phyloP scores from a whole-genome alignment of 2,888 invertebrate genomes.

The Nephrocerus scutellatus region DNA sequence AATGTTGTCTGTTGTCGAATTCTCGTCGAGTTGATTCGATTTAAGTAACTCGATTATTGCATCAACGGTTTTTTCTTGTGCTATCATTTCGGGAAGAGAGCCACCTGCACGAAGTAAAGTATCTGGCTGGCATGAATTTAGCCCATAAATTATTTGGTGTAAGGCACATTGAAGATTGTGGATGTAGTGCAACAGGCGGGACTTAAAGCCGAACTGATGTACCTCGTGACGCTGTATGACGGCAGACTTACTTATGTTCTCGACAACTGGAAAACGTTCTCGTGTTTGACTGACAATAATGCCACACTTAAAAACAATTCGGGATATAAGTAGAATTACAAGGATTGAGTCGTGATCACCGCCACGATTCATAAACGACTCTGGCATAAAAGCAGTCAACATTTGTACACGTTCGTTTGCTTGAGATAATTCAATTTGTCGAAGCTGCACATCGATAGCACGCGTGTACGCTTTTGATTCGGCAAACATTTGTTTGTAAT shows the following conservation, averaged over 20 bases:
- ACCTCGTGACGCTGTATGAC: conserved; percentile 78
- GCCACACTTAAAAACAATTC: conserved; percentile 80
- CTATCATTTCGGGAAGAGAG: conserved; percentile 80
- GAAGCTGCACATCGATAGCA: conserved; percentile 84
- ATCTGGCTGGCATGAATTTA: conserved; percentile 77
- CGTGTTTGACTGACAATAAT: conserved; percentile 82
- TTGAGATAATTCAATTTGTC: conserved; percentile 83
- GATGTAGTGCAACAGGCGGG: conserved; percentile 68
- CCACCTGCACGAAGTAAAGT: conserved; percentile 76
- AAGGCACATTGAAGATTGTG: conserved; percentile 70
- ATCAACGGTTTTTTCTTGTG: conserved; percentile 87
- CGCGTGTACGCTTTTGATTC: conserved; percentile 62
- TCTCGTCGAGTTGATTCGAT: conserved; percentile 91
- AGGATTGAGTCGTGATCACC: conserved; percentile 92
- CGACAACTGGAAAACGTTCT: conserved; percentile 75
- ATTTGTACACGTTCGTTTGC: conserved; percentile 81
- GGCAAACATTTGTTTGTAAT: conserved; percentile 64
- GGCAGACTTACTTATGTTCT: conserved; percentile 63
- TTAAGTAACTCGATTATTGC: conserved; percentile 81
- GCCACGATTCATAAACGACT: conserved; percentile 74
- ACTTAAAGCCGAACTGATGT: conserved; percentile 83
- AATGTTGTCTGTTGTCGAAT: conserved; percentile 76
- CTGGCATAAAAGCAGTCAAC: conserved; percentile 89
- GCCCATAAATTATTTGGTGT: conserved; percentile 62
- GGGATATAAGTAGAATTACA: conserved; percentile 75